Evolutionary conservation across 2,797 vertebrate species (phyloP).

Genomic region (Pipistrellus kuhlii): DNA sequence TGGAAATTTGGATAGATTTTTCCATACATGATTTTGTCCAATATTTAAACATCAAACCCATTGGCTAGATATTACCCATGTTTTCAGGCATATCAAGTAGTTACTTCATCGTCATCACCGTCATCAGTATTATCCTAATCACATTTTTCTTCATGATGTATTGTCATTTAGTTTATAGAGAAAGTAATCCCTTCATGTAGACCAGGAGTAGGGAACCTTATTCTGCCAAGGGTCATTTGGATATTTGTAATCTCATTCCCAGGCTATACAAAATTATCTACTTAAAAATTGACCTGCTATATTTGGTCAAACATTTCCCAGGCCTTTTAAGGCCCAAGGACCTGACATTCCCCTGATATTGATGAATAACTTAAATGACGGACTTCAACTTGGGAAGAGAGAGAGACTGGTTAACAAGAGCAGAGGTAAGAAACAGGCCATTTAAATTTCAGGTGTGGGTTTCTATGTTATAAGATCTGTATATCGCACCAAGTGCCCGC

Average conservation of each 20-base stretch:
- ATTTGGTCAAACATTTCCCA: no score
- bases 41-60: not conserved
- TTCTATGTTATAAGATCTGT: no score
- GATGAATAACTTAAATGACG: not conserved
- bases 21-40: not conserved
- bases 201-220: no score
- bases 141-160: not conserved
- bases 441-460: not conserved
- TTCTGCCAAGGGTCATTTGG: no score
- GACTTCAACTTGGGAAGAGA: not conserved
- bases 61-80: not conserved
- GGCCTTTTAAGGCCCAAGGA: no score
- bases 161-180: not conserved
- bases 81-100: not conserved
- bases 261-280: no score
- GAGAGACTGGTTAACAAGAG: not conserved
- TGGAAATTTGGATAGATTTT: not conserved
- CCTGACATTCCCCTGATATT: no score
- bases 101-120: not conserved
- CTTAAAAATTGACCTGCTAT: no score
- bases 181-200: not conserved
- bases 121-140: not conserved
- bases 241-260: no score
- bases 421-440: not conserved
- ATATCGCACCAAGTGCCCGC: no score